Conservation (phyloP, 2,797 vertebrate genomes). For the Enoplosus armatus region DNA sequence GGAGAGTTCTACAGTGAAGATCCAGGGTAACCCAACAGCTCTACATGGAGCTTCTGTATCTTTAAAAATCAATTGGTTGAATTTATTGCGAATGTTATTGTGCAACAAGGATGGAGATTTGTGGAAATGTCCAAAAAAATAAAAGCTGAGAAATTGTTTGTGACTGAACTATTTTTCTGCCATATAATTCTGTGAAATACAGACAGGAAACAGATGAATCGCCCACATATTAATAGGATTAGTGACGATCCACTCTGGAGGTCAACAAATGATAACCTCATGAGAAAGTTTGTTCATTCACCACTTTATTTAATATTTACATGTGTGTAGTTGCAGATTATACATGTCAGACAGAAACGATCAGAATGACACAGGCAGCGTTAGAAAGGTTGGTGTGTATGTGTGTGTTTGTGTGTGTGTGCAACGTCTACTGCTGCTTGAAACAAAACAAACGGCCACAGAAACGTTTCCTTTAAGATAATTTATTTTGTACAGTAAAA, state of each 20-base stretch:
- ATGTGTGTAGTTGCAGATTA: conserved; percentile 40
- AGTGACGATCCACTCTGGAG: not conserved
- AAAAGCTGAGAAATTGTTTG: not conserved
- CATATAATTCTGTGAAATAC: not conserved
- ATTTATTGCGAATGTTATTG: no score
- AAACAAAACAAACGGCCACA: conserved; percentile 35
- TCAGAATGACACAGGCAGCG: conserved; percentile 30
- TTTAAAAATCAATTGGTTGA: no score
- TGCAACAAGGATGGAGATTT: no score
- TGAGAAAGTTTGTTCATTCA: conserved; percentile 36
- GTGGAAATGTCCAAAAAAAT: not conserved
- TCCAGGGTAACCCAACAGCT: no score
- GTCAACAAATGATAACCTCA: conserved; percentile 10
- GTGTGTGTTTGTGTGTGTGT: not conserved
- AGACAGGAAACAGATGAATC: not conserved
- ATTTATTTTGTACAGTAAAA: conserved; percentile 87
- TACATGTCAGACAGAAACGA: conserved; percentile 12
- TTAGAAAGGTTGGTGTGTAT: not conserved
- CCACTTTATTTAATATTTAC: conserved; percentile 77
- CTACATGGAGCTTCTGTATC: no score
- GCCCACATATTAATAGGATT: not conserved
- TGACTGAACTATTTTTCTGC: not conserved
- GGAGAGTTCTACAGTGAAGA: no score
- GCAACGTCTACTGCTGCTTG: not conserved
- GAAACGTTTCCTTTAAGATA: conserved; percentile 70